Evolutionary conservation across 2,888 invertebrate genomes (phyloP).

Genomic region (Notodonta ziczac): DNA sequence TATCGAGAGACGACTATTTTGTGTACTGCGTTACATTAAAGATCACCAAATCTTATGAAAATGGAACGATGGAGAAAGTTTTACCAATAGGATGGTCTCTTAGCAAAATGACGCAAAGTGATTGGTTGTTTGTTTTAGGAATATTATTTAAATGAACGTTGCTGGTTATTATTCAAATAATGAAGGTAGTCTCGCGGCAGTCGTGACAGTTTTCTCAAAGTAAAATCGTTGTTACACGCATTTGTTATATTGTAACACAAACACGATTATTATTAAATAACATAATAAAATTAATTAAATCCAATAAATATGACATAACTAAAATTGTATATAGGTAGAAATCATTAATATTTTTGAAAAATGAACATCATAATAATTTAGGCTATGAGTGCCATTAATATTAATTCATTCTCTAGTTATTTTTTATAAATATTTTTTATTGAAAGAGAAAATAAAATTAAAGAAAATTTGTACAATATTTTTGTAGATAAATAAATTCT

Average conservation of each 20-base stretch:
- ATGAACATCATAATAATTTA: constrained; percentile 61
- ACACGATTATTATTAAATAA: constrained; percentile 21
- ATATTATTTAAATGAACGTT: too few relatives aligned
- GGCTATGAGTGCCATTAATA: constrained; percentile 81
- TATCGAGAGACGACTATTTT: background rate
- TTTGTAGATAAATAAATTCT: constrained; percentile 37
- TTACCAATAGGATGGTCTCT: too few relatives aligned
- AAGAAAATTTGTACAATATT: constrained; percentile 38
- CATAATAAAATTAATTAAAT: constrained; percentile 9
- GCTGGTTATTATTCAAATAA: too few relatives aligned
- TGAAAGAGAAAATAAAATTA: constrained; percentile 25
- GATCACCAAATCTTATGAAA: too few relatives aligned
- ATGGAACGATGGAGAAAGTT: too few relatives aligned
- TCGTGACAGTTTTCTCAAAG: constrained; percentile 14
- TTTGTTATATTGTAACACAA: constrained; percentile 50
- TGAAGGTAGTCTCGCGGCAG: background rate
- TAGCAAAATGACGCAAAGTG: too few relatives aligned
- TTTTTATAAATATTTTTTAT: constrained; percentile 40
- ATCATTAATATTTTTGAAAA: constrained; percentile 11
- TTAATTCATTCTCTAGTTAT: constrained; percentile 60
- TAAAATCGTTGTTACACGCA: constrained; percentile 31
- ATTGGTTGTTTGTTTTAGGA: too few relatives aligned
- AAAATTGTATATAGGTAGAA: background rate
- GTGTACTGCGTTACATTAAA: background rate
- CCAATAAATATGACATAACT: constrained; percentile 1